Evolutionary conservation across 2,797 vertebrate genomes (phyloP), one percentile per base, ranked within the genome.

Genomic region (Gymnothorax javanicus): DNA sequence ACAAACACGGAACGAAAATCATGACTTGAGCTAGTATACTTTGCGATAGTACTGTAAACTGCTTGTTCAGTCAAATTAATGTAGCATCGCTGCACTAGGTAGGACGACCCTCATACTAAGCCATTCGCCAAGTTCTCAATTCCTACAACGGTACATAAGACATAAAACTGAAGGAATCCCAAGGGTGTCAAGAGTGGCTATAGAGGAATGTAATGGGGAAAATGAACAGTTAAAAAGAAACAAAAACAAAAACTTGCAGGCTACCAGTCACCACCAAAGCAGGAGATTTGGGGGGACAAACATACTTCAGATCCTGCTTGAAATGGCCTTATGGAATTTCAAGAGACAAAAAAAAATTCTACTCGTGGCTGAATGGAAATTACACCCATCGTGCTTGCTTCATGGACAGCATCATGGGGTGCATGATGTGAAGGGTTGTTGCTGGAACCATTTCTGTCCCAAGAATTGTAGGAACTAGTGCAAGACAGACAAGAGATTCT

Each of bases 401-500:
- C 90, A 93, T 94, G 89, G 91, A 91, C 92, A 84, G 82, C 82
- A 93, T 92, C 93, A 92, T 94, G 91, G 57, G 94, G 86, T 94
- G 91, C 56, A 81, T 90, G 86, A 87, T 77, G 86, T 92, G 93
- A 89, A 88, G 89, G 15, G 85, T 90, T 93, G 93, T 58, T 90
- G 89, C 92, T 93, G 92, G 91, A 86, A 90, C 93, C 89, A 94
- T 69, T 90, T 88, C 90, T 91, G 90, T 93, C 82, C 33, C 84
- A 91, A 90, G 91, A 93, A 89, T 90, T 20, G 60, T 91, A 94
- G 88, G 91, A 94, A 94, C 94, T 92, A 96, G 95, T 95, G 95
- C 96, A 95, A 96, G 94, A 95, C 94, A 95, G 95, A 93, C 94
- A 88, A 73, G 94, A 95, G 94, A 96, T 93, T 94, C 94, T 88